These are phyloP conservation scores for Danaus plexippus DNA, from an alignment of 1,140 invertebrate species.

Conservation along the genomic window DNA sequence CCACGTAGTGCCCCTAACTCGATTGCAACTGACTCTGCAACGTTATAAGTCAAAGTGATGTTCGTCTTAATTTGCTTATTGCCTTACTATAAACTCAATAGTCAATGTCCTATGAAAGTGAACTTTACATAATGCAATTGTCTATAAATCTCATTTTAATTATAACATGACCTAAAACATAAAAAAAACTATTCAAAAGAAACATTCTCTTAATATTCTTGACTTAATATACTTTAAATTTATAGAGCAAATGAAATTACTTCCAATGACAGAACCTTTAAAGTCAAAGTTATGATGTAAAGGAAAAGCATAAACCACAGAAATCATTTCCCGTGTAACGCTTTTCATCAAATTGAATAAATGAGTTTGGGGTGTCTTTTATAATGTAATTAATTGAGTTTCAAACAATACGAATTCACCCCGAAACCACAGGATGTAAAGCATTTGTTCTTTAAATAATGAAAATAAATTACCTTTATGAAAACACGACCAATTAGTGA, in stretches of 20 bases:
- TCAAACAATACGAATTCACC: conserved; percentile 11
- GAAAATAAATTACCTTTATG: conserved; percentile 13
- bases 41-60: conserved; percentile 8
- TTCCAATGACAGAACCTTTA: no score
- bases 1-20: conserved; percentile 11
- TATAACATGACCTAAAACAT: no score
- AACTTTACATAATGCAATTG: no score
- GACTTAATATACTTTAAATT: no score
- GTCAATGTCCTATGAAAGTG: conserved; percentile 8
- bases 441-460: conserved; percentile 15
- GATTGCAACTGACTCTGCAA: conserved; percentile 10
- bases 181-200: no score
- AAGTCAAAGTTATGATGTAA: no score
- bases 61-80: conserved; percentile 3
- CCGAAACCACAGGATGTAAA: conserved; percentile 13
- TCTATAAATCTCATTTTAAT: no score
- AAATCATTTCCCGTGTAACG: conserved; percentile 1
- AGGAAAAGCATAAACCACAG: no score
- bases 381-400: conserved; percentile 18
- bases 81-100: conserved; percentile 3
- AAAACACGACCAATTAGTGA: conserved; percentile 11
- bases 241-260: no score
- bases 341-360: conserved; percentile 10
- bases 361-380: conserved; percentile 14
- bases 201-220: no score